Evolutionary conservation across 2,888 invertebrate species (phyloP).

Genomic region (Cyrtodaria siliqua): DNA sequence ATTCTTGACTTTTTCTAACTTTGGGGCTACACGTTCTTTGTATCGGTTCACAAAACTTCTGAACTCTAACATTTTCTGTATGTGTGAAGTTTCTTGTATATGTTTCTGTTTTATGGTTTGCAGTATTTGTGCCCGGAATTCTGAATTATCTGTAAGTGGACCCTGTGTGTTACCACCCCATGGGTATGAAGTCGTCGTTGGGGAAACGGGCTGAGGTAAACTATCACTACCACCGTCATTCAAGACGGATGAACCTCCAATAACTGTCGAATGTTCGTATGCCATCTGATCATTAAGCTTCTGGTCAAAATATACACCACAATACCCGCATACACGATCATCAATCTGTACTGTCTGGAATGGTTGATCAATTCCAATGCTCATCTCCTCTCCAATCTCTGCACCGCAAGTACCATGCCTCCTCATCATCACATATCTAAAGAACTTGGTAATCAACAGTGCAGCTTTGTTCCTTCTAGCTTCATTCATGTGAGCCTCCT

Average conservation of each 20-base stretch:
- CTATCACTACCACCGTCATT: slow-evolving; percentile 10
- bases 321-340: slow-evolving; percentile 63
- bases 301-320: slow-evolving; percentile 56
- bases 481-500: slow-evolving; percentile 29
- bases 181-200: neutral
- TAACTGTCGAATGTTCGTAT: neutral
- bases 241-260: slow-evolving; percentile 16
- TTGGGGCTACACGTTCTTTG: slow-evolving; percentile 23
- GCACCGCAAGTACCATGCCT: slow-evolving; percentile 12
- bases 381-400: slow-evolving; percentile 15
- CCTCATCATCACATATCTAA: slow-evolving; percentile 27
- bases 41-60: slow-evolving; percentile 28
- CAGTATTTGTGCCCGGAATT: neutral
- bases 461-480: slow-evolving; percentile 39
- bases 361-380: slow-evolving; percentile 9
- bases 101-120: slow-evolving; percentile 17
- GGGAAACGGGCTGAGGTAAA: neutral
- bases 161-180: neutral
- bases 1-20: slow-evolving; percentile 13
- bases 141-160: neutral
- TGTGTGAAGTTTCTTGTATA: slow-evolving; percentile 14
- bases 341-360: slow-evolving; percentile 54
- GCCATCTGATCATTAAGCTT: slow-evolving; percentile 12
- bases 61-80: slow-evolving; percentile 24
- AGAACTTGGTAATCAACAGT: slow-evolving; percentile 38